Evolutionary conservation across 2,797 vertebrate species (phyloP).

Genomic region (Rhodeus uyekii): DNA sequence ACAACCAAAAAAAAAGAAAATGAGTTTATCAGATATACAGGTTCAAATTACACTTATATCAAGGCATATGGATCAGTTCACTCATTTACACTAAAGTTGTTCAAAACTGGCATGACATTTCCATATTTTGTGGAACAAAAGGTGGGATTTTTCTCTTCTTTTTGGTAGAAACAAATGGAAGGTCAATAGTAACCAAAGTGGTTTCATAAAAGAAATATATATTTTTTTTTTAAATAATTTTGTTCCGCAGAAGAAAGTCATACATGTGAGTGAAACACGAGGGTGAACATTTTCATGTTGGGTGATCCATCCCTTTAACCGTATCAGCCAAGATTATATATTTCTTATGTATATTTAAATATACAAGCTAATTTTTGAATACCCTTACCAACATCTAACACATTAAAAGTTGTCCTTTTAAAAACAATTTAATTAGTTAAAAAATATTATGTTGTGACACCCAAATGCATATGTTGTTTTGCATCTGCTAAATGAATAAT

Average conservation of each 20-base stretch:
- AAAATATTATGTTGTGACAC: background rate
- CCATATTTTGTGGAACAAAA: background rate
- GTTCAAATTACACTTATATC: background rate
- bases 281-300: too few species aligned
- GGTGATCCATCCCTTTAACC: too few species aligned
- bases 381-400: background rate
- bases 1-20: background rate
- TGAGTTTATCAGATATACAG: background rate
- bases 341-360: too few species aligned
- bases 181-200: background rate
- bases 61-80: background rate
- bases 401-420: background rate
- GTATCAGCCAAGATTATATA: background rate
- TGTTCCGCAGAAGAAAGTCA: background rate
- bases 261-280: background rate
- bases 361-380: background rate
- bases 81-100: background rate
- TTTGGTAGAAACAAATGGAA: background rate
- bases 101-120: background rate
- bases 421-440: background rate
- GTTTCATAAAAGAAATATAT: too few species aligned
- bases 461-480: background rate
- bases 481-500: too few species aligned
- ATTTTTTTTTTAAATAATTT: too few species aligned
- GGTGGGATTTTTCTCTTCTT: background rate